Evolutionary conservation across 2,797 vertebrate species (phyloP), one percentile per base, ranked within the genome.

Genomic region (Chrysocyon brachyurus): DNA sequence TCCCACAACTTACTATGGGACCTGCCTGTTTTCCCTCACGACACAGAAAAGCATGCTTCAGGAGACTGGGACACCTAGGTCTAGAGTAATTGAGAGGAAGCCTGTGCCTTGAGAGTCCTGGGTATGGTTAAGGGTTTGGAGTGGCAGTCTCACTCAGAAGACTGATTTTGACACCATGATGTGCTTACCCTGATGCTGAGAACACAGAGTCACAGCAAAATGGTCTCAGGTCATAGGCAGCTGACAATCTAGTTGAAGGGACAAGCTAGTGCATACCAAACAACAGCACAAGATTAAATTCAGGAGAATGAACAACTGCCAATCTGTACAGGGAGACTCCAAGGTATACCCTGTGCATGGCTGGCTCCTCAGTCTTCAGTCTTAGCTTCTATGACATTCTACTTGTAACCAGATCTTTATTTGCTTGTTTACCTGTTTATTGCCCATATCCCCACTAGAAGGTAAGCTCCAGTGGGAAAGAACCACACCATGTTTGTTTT

Each of bases 31-130:
- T 79, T 33, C 31, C 28, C 46, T 79, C 36, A 72, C 0, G 0
- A 83, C n/a, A 94, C 31, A 92, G 63, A 72, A 87, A 89, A 84
- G 33, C 16, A 77, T 33, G 54, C 64, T 92, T 90, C 68, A 57
- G 85, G 93, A 93, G 95, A 94, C 12, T 11, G 87, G 72, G 84
- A 88, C 14, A 52, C 9, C 21, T n/a, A 59, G 26, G 84, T 89
- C 33, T 81, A 63, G 24, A 94, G 22, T 22, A 86, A 83, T 6
- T 52, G n/a, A 87, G 57, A 88, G 82, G 70, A 90, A 84, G 63
- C 22, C 26, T 59, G 59, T 82, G 40, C 52, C 33, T 21, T 14
- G 68, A 73, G 68, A 40, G 52, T 56, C 68, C 85, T 64, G 28
- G 89, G 66, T 73, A 81, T 61, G 36, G 49, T 16, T 36, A 22